Conservation (phyloP, 64 coral and sea anemone genomes). For the Stichodactyla helianthus region DNA sequence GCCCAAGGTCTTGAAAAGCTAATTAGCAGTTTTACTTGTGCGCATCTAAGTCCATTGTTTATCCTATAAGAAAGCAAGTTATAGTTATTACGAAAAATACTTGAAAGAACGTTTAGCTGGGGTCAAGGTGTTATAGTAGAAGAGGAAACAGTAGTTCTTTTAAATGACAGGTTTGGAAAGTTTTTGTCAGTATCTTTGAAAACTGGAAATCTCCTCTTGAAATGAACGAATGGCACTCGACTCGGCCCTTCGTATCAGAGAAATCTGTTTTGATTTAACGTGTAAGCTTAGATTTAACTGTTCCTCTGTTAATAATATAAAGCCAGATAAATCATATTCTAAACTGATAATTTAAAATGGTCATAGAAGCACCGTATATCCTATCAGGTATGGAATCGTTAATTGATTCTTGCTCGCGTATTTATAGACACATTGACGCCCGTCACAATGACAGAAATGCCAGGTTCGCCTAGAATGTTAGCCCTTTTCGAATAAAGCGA, state of each 20-base stretch:
- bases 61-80: not conserved
- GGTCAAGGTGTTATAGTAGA: not conserved
- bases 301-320: not conserved
- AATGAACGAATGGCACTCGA: not conserved
- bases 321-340: not conserved
- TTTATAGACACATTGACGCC: not conserved
- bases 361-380: not conserved
- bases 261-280: not conserved
- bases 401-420: not conserved
- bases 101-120: not conserved
- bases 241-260: not conserved
- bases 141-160: not conserved
- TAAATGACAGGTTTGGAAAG: not conserved
- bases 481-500: conserved; percentile 3
- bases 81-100: not conserved
- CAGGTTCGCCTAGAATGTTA: conserved; percentile 2
- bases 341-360: not conserved
- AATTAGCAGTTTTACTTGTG: too few species aligned
- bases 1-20: not conserved
- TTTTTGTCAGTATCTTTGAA: not conserved
- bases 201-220: not conserved
- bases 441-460: not conserved
- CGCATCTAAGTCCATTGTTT: not conserved
- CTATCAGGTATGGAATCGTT: not conserved
- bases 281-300: not conserved